Percentiles rank a stretch among this genome's conserved stretches.
Conservation (phyloP, 2,888 invertebrate species). For the Tolmerus cingulatus region DNA sequence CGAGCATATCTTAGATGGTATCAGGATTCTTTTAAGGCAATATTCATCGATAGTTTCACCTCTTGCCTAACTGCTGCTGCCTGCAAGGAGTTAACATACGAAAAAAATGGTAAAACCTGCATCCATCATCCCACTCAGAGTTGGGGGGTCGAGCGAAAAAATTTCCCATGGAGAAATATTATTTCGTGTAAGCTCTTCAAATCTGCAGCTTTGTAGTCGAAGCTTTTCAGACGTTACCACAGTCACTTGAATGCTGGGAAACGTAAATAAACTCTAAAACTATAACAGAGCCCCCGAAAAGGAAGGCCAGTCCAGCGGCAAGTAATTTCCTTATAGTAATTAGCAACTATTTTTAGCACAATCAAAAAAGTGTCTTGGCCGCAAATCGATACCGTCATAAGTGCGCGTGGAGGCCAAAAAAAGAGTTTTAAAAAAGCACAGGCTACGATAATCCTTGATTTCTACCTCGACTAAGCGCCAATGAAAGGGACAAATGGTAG, state of each 20-base stretch:
- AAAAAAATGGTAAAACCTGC: slow-evolving; percentile 28
- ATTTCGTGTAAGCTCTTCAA: slow-evolving; percentile 3
- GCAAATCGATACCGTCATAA: slow-evolving; percentile 54
- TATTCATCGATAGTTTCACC: not conserved
- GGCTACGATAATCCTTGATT: not conserved
- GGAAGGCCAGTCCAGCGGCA: not conserved
- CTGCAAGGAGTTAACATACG: slow-evolving; percentile 6
- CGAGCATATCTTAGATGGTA: slow-evolving; percentile 10
- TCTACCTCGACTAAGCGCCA: not conserved
- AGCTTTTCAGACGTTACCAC: slow-evolving; percentile 12
- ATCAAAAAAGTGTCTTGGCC: slow-evolving; percentile 42
- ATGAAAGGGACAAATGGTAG: not conserved
- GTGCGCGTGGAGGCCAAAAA: slow-evolving; percentile 49
- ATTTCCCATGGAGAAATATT: not conserved
- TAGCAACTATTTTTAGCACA: slow-evolving; percentile 35
- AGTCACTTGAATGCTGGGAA: slow-evolving; percentile 6
- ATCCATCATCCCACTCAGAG: slow-evolving; percentile 1
- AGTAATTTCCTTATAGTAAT: slow-evolving; percentile 1
- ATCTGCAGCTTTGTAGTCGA: slow-evolving; percentile 10
- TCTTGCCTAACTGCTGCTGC: not conserved
- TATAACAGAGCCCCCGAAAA: not conserved
- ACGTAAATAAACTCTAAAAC: slow-evolving; percentile 21
- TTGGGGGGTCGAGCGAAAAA: not conserved
- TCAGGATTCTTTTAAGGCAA: not conserved
- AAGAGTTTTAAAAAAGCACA: not conserved